phyloP scores from a whole-genome alignment of 1,140 invertebrate genomes.

The Nephila pilipes region DNA sequence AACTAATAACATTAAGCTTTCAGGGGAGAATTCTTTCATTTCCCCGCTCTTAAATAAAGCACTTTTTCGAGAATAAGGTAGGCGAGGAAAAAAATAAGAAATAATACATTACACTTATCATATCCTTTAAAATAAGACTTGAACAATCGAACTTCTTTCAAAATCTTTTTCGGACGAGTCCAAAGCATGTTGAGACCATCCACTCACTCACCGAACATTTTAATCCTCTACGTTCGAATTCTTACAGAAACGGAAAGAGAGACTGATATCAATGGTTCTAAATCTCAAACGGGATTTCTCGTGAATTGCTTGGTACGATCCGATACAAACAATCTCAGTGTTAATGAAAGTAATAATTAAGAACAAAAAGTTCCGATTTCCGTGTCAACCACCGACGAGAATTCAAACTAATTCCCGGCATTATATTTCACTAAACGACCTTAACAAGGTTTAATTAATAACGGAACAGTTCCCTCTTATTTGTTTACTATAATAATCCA shows the following conservation, averaged over 20 bases:
- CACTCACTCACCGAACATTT: neutral
- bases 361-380: neutral
- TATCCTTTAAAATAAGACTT: conserved; percentile 9
- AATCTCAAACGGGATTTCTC: neutral
- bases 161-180: conserved; percentile 17
- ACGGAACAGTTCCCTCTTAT: neutral
- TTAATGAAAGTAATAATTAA: neutral
- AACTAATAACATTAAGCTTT: too few relatives aligned
- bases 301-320: neutral
- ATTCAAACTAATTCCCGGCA: neutral
- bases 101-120: conserved; percentile 11
- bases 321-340: neutral
- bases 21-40: too few relatives aligned
- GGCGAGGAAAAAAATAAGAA: neutral
- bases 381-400: neutral
- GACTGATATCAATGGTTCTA: neutral
- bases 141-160: neutral
- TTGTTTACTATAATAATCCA: too few relatives aligned
- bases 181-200: neutral
- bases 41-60: too few relatives aligned
- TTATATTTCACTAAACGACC: neutral
- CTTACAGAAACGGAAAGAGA: neutral
- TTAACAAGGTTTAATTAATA: neutral
- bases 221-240: neutral
- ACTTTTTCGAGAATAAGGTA: too few relatives aligned